Evolutionary conservation across 2,797 vertebrate species (phyloP).

Genomic region (Neosilurus hyrtlii): DNA sequence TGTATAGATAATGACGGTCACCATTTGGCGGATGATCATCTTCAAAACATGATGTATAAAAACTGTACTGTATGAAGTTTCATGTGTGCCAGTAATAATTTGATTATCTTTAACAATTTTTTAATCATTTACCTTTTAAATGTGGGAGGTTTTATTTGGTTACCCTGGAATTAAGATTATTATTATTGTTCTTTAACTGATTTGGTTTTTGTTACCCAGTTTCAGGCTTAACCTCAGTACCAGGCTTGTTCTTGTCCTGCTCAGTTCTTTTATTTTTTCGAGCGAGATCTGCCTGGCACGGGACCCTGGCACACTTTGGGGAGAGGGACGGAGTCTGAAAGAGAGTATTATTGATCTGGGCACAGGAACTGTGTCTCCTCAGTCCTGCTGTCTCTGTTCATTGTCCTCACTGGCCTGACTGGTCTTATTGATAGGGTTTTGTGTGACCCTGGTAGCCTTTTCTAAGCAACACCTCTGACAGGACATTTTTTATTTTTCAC

Average conservation of each 20-base stretch:
- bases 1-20: too few relatives aligned
- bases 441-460: slow-evolving; percentile 54
- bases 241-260: slow-evolving; percentile 62
- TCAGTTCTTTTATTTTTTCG: slow-evolving; percentile 51
- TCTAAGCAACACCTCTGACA: slow-evolving; percentile 46
- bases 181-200: background rate
- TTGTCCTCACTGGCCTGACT: slow-evolving; percentile 71
- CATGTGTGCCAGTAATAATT: too few relatives aligned
- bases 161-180: background rate
- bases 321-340: slow-evolving; percentile 70
- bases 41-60: too few relatives aligned
- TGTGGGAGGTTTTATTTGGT: too few relatives aligned
- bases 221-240: slow-evolving; percentile 54
- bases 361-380: slow-evolving; percentile 67
- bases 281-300: slow-evolving; percentile 59
- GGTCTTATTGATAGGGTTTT: slow-evolving; percentile 73
- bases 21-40: too few relatives aligned
- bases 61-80: too few relatives aligned
- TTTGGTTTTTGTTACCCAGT: background rate
- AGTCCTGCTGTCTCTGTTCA: slow-evolving; percentile 77
- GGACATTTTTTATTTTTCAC: slow-evolving; percentile 34
- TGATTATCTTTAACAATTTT: too few relatives aligned
- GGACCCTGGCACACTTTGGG: slow-evolving; percentile 67
- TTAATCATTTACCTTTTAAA: too few relatives aligned
- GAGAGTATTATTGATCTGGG: slow-evolving; percentile 74